phyloP scores from a whole-genome alignment of 2,113 vertebrate genomes.

The Psammodynastes pulverulentus region DNA sequence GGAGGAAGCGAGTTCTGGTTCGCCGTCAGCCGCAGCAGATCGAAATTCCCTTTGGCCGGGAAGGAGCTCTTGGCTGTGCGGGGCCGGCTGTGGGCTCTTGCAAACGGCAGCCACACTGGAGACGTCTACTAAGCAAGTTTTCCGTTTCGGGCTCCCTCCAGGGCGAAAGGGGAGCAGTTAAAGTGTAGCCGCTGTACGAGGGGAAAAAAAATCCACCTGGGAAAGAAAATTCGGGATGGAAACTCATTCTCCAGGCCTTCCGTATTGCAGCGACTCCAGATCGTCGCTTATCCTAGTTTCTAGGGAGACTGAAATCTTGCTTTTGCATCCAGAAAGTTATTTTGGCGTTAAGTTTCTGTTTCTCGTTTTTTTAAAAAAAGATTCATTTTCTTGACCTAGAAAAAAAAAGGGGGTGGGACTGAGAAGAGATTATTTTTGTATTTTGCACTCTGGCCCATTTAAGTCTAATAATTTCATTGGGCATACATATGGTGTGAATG shows the following conservation, averaged over 20 bases:
- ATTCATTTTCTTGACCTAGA: neutral
- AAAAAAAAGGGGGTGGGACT: neutral
- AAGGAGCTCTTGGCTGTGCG: neutral
- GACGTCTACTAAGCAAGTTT: slow-evolving; percentile 15
- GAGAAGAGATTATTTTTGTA: neutral
- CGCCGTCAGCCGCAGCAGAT: neutral
- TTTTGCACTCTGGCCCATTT: neutral
- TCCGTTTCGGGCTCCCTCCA: neutral
- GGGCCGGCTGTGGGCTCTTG: neutral
- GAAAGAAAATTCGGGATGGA: neutral
- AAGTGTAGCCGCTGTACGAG: neutral
- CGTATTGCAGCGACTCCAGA: neutral
- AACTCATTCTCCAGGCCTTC: neutral
- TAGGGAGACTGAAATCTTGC: neutral
- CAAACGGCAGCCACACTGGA: neutral
- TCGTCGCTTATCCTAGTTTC: neutral
- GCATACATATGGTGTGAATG: neutral
- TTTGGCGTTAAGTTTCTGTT: neutral
- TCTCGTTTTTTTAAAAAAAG: neutral
- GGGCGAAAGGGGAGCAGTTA: neutral
- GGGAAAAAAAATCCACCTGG: neutral
- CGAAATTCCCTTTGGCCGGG: too few relatives aligned
- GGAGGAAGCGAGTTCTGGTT: neutral
- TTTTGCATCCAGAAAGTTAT: neutral
- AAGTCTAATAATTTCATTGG: neutral